Base-by-base conservation (phyloP, 1,140 invertebrate species). In the Vollenhovia emeryi region DNA sequence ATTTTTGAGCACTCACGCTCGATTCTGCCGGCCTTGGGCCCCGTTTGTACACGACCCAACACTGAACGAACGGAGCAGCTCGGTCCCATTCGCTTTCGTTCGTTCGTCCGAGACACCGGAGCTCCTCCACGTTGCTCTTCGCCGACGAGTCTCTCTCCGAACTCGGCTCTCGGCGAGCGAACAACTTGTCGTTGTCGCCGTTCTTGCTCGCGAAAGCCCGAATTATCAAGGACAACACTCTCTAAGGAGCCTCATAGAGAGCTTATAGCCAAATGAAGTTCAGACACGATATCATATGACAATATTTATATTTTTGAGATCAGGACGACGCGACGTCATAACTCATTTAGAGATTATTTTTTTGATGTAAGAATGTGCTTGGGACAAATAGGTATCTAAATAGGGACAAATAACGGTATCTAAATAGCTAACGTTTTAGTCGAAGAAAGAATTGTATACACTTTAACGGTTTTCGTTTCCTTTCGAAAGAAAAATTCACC, bases 21-120 rank as follows among this genome's bases (percentile, higher is more conserved):
- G 45, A n/a, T 33, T 71, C 66, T 57, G 36, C n/a, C 50, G 78
- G 57, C 84, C 76, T 33, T 78, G 66, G 87, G 80, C 62, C 30
- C 66, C 69, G 59, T 87, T 84, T 48, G 40, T 60, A 57, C 48
- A 21, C 50, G 43, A 45, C 45, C 71, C 86, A 71, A 40, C 59
- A 64, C 74, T 89, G 79, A 82, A 82, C 18, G 59, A 48, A 55
- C 68, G 45, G 40, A 69, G 30, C 9, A 69, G 52, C 52, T 89
- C 88, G 88, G 68, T 89, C 52, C 79, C 59, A 69, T 79, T 89
- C 88, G 88, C 76, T 87, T 89, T 76, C 62, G 27, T 89, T 89
- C 85, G 88, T 88, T 88, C 84, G 57, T 86, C 27, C n/a, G 36
- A 71, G 76, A 69, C 69, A 55, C 45, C 11, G 36, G 9, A 86